phyloP scores from a whole-genome alignment of 2,113 vertebrate species.

The Psophia crepitans region DNA sequence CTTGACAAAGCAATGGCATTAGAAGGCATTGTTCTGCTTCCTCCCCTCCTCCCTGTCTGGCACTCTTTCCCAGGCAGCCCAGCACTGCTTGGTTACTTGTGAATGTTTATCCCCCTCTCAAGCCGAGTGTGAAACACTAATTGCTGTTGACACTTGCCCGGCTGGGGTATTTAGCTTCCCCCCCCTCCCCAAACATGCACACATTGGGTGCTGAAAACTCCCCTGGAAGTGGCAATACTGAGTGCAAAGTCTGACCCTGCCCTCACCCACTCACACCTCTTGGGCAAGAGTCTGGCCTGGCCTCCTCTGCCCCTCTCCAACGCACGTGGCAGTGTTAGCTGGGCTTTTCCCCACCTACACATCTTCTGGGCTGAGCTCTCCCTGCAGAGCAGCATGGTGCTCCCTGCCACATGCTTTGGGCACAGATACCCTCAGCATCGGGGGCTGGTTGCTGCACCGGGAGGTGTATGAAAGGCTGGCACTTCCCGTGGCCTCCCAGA shows the following conservation, averaged over 20 bases:
- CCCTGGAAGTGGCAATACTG: not conserved
- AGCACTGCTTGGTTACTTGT: not conserved
- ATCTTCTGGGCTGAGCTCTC: not conserved
- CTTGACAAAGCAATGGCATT: not conserved
- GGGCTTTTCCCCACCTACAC: not conserved
- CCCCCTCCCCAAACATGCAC: not conserved
- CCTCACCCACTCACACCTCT: not conserved
- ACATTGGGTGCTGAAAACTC: not conserved
- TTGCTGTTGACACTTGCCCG: slow-evolving; percentile 44
- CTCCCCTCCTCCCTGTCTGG: slow-evolving; percentile 44
- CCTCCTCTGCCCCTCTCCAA: not conserved
- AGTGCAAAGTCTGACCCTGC: not conserved
- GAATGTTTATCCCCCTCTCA: not conserved
- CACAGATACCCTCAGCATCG: not conserved
- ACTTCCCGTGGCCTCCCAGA: not conserved
- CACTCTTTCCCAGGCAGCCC: not conserved
- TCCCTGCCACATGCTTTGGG: not conserved
- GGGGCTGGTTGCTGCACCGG: not conserved
- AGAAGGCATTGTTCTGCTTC: not conserved
- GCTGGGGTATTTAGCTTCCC: not conserved
- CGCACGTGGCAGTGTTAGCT: not conserved
- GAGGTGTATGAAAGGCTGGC: not conserved
- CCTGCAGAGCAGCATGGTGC: not conserved
- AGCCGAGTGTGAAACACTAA: slow-evolving; percentile 33
- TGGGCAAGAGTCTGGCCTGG: not conserved